Evolutionary conservation across 53 echinoderm and acorn worm species (phyloP).

Genomic region (Henricia sp.): DNA sequence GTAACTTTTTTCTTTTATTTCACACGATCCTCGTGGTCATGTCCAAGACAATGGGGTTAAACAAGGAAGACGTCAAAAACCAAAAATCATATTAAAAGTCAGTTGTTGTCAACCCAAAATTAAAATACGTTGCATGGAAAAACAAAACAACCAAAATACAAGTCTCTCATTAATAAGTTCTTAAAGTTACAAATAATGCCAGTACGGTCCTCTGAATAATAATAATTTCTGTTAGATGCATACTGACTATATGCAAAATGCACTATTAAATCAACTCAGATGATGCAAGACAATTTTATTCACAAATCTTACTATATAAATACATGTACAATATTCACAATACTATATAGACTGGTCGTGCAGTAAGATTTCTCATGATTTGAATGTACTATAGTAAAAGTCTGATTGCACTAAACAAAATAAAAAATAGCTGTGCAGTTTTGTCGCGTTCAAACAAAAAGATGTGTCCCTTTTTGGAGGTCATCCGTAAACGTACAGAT

Average conservation of each 20-base stretch:
- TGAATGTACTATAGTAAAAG: constrained; percentile 14
- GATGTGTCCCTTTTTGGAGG: no score
- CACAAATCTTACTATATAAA: constrained; percentile 28
- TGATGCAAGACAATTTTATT: constrained; percentile 30
- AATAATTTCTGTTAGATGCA: constrained; percentile 1
- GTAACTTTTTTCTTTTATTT: constrained; percentile 61
- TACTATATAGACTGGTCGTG: constrained; percentile 51
- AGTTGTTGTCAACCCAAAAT: constrained; percentile 57
- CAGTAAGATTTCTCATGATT: constrained; percentile 35
- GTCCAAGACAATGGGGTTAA: constrained; percentile 56
- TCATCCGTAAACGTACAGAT: no score
- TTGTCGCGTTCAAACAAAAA: constrained; percentile 29
- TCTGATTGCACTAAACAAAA: no score
- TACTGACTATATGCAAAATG: constrained; percentile 59
- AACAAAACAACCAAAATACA: constrained; percentile 36
- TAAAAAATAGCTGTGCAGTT: constrained; percentile 2
- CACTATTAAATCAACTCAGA: constrained; percentile 28
- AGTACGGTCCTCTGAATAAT: constrained; percentile 30
- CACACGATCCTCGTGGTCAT: constrained; percentile 64
- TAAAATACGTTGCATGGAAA: constrained; percentile 63
- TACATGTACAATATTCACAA: constrained; percentile 62
- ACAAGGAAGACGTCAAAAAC: constrained; percentile 64
- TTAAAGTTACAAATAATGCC: constrained; percentile 47
- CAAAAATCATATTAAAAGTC: constrained; percentile 51
- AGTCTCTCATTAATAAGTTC: constrained; percentile 40